phyloP scores from a whole-genome alignment of 2,797 vertebrate species.

The Triplophysa yarkandensis region DNA sequence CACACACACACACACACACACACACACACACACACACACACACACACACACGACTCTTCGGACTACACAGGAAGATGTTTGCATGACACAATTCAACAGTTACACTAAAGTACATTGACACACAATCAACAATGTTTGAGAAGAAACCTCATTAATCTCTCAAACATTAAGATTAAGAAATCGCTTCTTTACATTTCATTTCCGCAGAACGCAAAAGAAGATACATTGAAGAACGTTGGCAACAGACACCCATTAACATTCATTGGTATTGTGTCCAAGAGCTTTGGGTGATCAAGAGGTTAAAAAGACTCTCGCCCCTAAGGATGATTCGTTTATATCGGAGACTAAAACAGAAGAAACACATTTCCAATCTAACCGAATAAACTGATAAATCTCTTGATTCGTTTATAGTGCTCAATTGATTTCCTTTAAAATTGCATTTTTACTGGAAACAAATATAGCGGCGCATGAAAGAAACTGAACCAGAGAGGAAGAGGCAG shows the following conservation, averaged over 20 bases:
- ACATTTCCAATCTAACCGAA: constrained; percentile 15
- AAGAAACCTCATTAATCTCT: not conserved
- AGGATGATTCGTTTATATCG: not conserved
- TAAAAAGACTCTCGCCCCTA: not conserved
- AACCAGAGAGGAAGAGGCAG: constrained; percentile 30
- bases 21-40: constrained; percentile 55
- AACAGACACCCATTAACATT: no score
- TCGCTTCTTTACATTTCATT: not conserved
- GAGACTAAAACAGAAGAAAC: constrained; percentile 1
- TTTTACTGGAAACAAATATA: constrained; percentile 19
- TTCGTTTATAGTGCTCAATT: constrained; percentile 26
- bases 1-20: constrained; percentile 49
- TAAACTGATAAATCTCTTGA: constrained; percentile 45
- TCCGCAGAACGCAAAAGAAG: not conserved
- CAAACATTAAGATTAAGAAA: not conserved
- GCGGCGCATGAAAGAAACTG: not conserved
- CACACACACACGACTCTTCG: constrained; percentile 44
- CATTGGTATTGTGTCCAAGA: not conserved
- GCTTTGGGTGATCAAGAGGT: not conserved
- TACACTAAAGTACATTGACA: constrained; percentile 76
- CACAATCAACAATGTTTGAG: constrained; percentile 14
- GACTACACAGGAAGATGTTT: constrained; percentile 60
- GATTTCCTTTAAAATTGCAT: constrained; percentile 32
- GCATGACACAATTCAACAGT: constrained; percentile 77
- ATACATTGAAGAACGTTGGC: no score